These are phyloP conservation scores for Pogonocichla stellata DNA, from an alignment of 2,113 vertebrate genomes.

Conservation along the genomic window DNA sequence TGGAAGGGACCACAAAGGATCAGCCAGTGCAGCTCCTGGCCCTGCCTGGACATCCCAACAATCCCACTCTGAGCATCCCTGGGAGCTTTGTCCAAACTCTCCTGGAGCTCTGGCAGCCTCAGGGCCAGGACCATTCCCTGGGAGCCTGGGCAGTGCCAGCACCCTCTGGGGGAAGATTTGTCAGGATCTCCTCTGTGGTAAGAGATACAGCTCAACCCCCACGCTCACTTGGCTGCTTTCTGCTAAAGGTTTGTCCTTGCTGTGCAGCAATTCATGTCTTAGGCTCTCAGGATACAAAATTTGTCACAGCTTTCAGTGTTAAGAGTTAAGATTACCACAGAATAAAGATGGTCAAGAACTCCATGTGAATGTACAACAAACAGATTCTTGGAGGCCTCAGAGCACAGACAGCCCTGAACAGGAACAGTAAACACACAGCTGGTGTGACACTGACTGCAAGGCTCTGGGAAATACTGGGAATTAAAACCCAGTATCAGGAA, in stretches of 20 bases:
- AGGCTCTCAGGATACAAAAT: background rate
- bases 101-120: background rate
- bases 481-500: background rate
- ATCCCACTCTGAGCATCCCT: background rate
- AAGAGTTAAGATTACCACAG: background rate
- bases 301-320: background rate
- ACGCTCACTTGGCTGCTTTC: fast-evolving
- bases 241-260: background rate
- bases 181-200: background rate
- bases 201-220: background rate
- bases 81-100: fast-evolving
- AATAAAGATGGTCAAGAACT: background rate
- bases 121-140: fast-evolving
- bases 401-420: background rate
- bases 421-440: background rate
- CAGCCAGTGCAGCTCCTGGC: fast-evolving
- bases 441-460: background rate
- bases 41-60: background rate
- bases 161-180: background rate
- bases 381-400: background rate
- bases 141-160: background rate
- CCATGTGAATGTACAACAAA: fast-evolving
- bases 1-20: background rate
- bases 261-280: background rate
- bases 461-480: background rate